Percentiles rank a stretch among this genome's conserved stretches.
Conservation (phyloP, 2,113 vertebrate genomes). For the Microcebus griseorufus region DNA sequence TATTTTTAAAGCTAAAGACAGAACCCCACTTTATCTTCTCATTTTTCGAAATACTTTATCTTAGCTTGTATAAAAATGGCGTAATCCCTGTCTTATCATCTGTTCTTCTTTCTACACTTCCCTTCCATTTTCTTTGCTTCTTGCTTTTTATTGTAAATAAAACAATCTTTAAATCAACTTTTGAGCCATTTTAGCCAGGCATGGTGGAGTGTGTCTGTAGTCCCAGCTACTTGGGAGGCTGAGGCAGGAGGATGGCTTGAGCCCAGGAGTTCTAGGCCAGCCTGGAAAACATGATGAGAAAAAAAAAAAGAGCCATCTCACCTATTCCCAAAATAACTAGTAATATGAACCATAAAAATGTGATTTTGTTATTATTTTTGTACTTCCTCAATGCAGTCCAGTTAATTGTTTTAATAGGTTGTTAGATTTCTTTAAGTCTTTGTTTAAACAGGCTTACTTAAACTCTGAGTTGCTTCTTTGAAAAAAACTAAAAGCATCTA, state of each 20-base stretch:
- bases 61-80: not conserved
- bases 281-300: too few species aligned
- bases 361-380: conserved; percentile 5
- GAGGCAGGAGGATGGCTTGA: too few species aligned
- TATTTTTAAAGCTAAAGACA: conserved; percentile 22
- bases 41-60: not conserved
- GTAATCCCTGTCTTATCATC: not conserved
- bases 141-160: conserved; percentile 36
- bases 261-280: too few species aligned
- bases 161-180: not conserved
- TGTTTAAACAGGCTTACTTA: conserved; percentile 57
- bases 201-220: too few species aligned
- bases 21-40: not conserved
- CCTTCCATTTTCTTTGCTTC: not conserved
- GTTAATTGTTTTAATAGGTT: conserved; percentile 34
- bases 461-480: conserved; percentile 61
- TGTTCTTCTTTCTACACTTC: not conserved
- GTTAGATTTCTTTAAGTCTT: not conserved
- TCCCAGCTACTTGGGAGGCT: too few species aligned
- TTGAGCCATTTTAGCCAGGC: not conserved
- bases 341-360: not conserved
- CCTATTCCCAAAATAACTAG: not conserved
- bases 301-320: not conserved
- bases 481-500: conserved; percentile 69
- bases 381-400: conserved; percentile 13